Conservation (phyloP, 2,888 invertebrate genomes). For the Drosophila robusta region DNA sequence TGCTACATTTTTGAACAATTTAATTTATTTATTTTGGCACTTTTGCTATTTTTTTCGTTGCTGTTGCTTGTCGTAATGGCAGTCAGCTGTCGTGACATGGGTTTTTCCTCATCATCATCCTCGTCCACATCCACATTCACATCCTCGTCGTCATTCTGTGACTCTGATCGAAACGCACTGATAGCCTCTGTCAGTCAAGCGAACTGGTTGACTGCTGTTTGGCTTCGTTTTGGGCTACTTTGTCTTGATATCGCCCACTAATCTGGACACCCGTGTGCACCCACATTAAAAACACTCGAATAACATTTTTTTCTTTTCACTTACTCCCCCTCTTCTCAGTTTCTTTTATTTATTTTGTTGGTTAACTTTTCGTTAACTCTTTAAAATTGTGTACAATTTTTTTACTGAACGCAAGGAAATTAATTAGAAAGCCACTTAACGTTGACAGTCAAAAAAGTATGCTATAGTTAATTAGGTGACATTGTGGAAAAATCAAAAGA, state of each 20-base stretch:
- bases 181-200: constrained; percentile 75
- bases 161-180: constrained; percentile 72
- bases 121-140: constrained; percentile 1
- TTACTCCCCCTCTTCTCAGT: background rate
- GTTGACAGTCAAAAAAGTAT: background rate
- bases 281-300: constrained; percentile 30
- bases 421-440: constrained; percentile 7
- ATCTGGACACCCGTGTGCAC: constrained; percentile 36
- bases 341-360: background rate
- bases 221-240: constrained; percentile 22
- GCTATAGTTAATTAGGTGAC: background rate
- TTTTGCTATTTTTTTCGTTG: constrained; percentile 41
- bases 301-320: constrained; percentile 11
- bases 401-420: background rate
- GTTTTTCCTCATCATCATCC: constrained; percentile 31
- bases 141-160: constrained; percentile 16
- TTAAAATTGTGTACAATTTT: constrained; percentile 6
- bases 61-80: constrained; percentile 37
- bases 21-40: constrained; percentile 78
- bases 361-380: constrained; percentile 3
- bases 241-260: constrained; percentile 46
- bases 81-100: constrained; percentile 76
- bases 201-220: constrained; percentile 37
- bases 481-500: background rate
- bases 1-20: constrained; percentile 75